phyloP scores from a whole-genome alignment of 2,797 vertebrate species.

The Enteromius trimaculatus region DNA sequence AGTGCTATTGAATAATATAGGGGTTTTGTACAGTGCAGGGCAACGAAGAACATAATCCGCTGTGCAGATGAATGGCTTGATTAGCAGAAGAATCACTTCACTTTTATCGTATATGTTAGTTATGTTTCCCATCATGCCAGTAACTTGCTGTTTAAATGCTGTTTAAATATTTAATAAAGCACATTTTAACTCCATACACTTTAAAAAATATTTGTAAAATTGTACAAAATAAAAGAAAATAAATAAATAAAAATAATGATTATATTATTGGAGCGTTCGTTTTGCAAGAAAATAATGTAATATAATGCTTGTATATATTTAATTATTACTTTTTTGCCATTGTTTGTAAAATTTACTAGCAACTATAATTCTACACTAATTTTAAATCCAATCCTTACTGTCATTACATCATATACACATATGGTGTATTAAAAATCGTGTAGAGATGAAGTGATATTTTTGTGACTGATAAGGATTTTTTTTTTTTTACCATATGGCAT shows the following conservation, averaged over 20 bases:
- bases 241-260: too few species aligned
- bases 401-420: background rate
- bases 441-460: background rate
- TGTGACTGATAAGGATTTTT: background rate
- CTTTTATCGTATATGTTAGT: background rate
- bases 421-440: background rate
- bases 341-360: background rate
- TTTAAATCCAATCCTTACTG: background rate
- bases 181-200: background rate
- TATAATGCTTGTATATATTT: too few species aligned
- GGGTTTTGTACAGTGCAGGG: background rate
- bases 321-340: background rate
- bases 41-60: background rate
- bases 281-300: background rate
- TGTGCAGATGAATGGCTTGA: background rate
- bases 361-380: background rate
- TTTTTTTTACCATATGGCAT: background rate
- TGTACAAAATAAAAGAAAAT: background rate
- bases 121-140: background rate
- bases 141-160: background rate
- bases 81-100: slow-evolving; percentile 2
- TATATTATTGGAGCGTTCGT: background rate
- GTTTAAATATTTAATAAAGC: too few species aligned
- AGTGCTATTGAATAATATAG: background rate
- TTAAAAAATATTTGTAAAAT: background rate